Evolutionary conservation across 1,140 invertebrate species (phyloP).

Genomic region (Drosophila dunni): DNA sequence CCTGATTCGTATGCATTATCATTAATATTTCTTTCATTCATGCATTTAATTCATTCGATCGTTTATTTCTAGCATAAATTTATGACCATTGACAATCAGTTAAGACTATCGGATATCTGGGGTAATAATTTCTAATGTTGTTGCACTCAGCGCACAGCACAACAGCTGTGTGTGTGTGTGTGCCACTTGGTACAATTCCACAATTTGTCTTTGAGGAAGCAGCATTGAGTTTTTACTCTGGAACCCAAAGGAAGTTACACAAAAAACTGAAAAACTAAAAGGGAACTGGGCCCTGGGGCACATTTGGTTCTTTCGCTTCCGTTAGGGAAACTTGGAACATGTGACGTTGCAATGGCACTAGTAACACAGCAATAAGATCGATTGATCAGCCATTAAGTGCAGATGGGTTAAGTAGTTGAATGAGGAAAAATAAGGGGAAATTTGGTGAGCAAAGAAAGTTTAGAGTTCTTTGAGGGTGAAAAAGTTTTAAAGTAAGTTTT

Average conservation of each 20-base stretch:
- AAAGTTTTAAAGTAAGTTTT: too few species aligned
- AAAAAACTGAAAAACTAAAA: slow-evolving; percentile 58
- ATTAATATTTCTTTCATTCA: slow-evolving; percentile 74
- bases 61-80: slow-evolving; percentile 64
- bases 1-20: slow-evolving; percentile 73
- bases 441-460: not conserved
- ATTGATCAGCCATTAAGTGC: slow-evolving; percentile 29
- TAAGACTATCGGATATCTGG: slow-evolving; percentile 81
- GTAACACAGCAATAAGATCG: slow-evolving; percentile 40
- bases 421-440: not conserved
- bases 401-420: slow-evolving; percentile 18
- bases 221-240: slow-evolving; percentile 58
- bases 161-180: slow-evolving; percentile 46
- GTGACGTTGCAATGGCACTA: slow-evolving; percentile 23
- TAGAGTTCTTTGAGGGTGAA: not conserved
- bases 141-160: slow-evolving; percentile 18
- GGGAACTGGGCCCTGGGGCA: slow-evolving; percentile 27
- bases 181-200: slow-evolving; percentile 19
- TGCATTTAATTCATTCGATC: slow-evolving; percentile 50
- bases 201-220: slow-evolving; percentile 60
- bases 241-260: slow-evolving; percentile 4
- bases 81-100: slow-evolving; percentile 79
- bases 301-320: slow-evolving; percentile 27
- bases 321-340: slow-evolving; percentile 24
- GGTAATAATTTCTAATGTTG: slow-evolving; percentile 81